Evolutionary conservation across 2,888 invertebrate species (phyloP).

Genomic region (Drosophila nigricruria): DNA sequence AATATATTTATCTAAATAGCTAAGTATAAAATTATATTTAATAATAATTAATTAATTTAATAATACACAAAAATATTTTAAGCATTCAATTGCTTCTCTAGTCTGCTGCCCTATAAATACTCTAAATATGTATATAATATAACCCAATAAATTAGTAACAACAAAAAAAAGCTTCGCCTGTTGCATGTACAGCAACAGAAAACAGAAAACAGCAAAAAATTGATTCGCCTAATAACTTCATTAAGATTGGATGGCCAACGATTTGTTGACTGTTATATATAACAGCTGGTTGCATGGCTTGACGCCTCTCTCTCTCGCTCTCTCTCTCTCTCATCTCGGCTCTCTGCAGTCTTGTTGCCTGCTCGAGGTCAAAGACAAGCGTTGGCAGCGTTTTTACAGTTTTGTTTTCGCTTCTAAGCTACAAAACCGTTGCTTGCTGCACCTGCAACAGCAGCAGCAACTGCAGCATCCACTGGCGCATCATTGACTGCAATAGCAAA

Average conservation of each 20-base stretch:
- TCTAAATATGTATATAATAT: no score
- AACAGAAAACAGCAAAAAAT: constrained; percentile 18
- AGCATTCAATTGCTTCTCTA: not conserved
- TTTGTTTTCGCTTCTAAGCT: constrained; percentile 57
- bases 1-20: no score
- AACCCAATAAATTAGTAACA: constrained; percentile 14
- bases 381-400: constrained; percentile 73
- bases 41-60: no score
- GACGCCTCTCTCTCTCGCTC: not conserved
- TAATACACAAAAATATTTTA: no score
- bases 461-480: constrained; percentile 52
- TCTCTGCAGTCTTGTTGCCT: not conserved
- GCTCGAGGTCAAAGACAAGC: constrained; percentile 50
- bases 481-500: constrained; percentile 58
- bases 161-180: constrained; percentile 1
- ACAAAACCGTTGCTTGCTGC: constrained; percentile 55
- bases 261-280: constrained; percentile 70
- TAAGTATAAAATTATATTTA: no score
- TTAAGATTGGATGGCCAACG: constrained; percentile 53
- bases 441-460: constrained; percentile 42
- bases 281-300: constrained; percentile 45
- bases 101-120: not conserved
- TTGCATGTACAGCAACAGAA: constrained; percentile 12
- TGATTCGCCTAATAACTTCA: constrained; percentile 76
- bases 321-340: not conserved